A percentile compares a stretch with the other conserved stretches of the same genome.
phyloP scores from a whole-genome alignment of 2,888 invertebrate species.

The Rugalucina vietnamica region DNA sequence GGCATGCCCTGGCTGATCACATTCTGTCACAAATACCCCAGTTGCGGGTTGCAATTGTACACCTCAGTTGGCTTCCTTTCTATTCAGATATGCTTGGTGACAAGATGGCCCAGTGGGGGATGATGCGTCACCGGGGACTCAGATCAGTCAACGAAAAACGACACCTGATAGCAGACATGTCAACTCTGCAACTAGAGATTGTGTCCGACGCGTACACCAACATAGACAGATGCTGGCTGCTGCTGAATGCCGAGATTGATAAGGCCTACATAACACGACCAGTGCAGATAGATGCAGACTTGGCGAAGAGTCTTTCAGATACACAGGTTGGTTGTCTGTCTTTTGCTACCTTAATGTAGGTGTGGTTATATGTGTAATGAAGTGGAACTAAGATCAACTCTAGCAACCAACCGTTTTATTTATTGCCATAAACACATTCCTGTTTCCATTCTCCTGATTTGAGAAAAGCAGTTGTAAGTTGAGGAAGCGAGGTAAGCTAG shows the following conservation, averaged over 20 bases:
- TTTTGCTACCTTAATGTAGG: too few relatives aligned
- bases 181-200: conserved; percentile 34
- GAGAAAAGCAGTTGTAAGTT: too few relatives aligned
- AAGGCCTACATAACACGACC: conserved; percentile 47
- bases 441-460: too few relatives aligned
- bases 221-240: conserved; percentile 51
- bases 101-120: background rate
- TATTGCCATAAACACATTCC: too few relatives aligned
- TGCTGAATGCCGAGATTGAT: conserved; percentile 48
- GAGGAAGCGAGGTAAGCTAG: too few relatives aligned
- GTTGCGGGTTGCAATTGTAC: too few relatives aligned
- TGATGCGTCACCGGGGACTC: background rate
- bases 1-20: too few relatives aligned
- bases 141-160: conserved; percentile 10
- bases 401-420: too few relatives aligned
- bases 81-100: background rate
- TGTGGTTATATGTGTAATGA: too few relatives aligned
- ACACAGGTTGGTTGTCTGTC: conserved; percentile 45
- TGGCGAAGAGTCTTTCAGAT: conserved; percentile 38
- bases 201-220: conserved; percentile 56
- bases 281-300: conserved; percentile 32
- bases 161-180: conserved; percentile 31
- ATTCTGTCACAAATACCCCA: too few relatives aligned
- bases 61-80: too few relatives aligned
- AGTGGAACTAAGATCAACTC: too few relatives aligned